Percentiles rank a stretch among this genome's conserved stretches.
Evolutionary conservation across 2,888 invertebrate species (phyloP).

Genomic region (Scaptomyza tumidula): DNA sequence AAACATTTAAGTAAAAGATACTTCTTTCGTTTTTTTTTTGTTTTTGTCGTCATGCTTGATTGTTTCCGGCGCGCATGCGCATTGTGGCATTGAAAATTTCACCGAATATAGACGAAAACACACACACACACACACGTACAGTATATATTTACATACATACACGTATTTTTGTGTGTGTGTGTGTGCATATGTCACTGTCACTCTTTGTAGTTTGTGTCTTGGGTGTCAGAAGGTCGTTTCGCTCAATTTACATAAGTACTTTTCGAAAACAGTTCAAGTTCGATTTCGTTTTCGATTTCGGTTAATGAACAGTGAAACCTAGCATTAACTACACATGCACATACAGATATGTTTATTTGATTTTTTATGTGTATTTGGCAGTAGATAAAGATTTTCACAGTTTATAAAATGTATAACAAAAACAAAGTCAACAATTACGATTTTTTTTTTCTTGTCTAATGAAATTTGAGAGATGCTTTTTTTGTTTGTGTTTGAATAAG

Average conservation of each 20-base stretch:
- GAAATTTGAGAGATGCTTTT: not conserved
- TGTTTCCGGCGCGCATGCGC: slow-evolving; percentile 56
- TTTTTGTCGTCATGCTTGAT: slow-evolving; percentile 43
- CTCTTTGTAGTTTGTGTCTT: slow-evolving; percentile 16
- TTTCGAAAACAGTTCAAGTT: slow-evolving; percentile 27
- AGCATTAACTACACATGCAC: not conserved
- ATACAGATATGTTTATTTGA: not conserved
- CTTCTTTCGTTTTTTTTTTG: slow-evolving; percentile 7
- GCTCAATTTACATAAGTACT: slow-evolving; percentile 49
- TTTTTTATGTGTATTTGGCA: not conserved
- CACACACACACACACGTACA: not conserved
- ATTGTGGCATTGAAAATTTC: slow-evolving; percentile 50
- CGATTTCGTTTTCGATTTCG: slow-evolving; percentile 1
- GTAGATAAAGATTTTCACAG: not conserved
- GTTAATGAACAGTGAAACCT: not conserved
- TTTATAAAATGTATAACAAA: not conserved
- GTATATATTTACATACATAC: not conserved
- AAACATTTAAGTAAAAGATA: slow-evolving; percentile 32
- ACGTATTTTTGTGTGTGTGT: no score
- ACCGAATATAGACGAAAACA: not conserved
- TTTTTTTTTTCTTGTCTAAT: not conserved
- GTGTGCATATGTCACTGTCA: slow-evolving; percentile 50
- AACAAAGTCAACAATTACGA: not conserved
- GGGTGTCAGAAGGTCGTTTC: slow-evolving; percentile 61
- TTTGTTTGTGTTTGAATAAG: not conserved